Conservation (phyloP, 2,113 vertebrate species). For the Corvus moneduloides region DNA sequence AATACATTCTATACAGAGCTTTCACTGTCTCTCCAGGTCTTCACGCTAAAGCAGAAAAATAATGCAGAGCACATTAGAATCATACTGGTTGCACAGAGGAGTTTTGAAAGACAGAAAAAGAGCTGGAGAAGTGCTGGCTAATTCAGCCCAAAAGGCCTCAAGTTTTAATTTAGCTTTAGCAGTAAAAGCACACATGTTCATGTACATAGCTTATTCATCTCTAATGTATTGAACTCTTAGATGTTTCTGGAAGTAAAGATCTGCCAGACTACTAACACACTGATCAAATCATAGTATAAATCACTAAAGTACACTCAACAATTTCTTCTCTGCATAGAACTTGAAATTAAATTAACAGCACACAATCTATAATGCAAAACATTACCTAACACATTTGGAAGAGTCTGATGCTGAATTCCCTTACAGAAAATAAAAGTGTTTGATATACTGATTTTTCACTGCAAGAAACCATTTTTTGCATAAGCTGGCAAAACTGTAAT, state of each 20-base stretch:
- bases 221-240: neutral
- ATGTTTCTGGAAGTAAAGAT: conserved; percentile 8
- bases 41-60: conserved; percentile 52
- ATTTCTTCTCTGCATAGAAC: neutral
- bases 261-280: neutral
- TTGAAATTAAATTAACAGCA: conserved; percentile 15
- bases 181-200: conserved; percentile 4
- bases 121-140: neutral
- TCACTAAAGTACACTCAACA: neutral
- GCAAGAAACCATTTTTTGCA: neutral
- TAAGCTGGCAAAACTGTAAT: neutral
- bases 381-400: neutral
- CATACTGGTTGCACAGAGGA: neutral
- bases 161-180: conserved; percentile 28
- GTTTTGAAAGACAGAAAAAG: neutral
- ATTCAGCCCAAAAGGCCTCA: conserved; percentile 2
- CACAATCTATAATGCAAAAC: neutral
- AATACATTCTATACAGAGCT: conserved; percentile 46
- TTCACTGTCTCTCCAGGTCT: conserved; percentile 56
- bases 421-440: neutral
- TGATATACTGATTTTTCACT: neutral
- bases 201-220: neutral
- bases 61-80: conserved; percentile 41
- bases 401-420: neutral
- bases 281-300: conserved; percentile 32